phyloP scores from a whole-genome alignment of 2,888 invertebrate genomes.

The Malthinus flaveolus region DNA sequence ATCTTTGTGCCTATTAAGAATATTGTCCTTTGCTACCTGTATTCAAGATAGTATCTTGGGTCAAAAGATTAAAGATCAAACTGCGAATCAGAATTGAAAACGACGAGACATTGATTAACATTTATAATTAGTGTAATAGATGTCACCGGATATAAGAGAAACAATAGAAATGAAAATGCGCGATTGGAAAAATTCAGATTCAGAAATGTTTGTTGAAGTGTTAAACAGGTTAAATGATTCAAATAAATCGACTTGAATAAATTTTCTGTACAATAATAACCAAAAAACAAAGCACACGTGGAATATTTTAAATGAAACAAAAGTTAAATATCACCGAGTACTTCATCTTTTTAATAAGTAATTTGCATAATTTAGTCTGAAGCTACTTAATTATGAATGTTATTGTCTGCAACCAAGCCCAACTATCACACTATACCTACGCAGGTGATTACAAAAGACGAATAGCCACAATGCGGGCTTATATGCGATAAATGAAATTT shows the following conservation, averaged over 20 bases:
- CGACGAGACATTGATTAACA: conserved; percentile 40
- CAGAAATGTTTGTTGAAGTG: not conserved
- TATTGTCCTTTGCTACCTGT: conserved; percentile 27
- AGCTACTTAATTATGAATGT: not conserved
- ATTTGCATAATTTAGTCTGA: conserved; percentile 3
- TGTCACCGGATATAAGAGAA: conserved; percentile 42
- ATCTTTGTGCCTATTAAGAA: conserved; percentile 10
- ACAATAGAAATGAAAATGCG: conserved; percentile 32
- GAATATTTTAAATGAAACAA: no score
- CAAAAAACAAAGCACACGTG: no score
- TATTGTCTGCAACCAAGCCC: conserved; percentile 11
- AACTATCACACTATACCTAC: conserved; percentile 21
- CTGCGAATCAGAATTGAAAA: conserved; percentile 32
- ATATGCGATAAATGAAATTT: conserved; percentile 24
- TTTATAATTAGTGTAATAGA: conserved; percentile 44
- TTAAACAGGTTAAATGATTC: conserved; percentile 10
- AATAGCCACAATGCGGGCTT: conserved; percentile 22
- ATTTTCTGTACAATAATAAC: not conserved
- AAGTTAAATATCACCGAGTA: no score
- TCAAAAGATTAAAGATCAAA: conserved; percentile 52
- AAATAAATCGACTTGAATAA: conserved; percentile 6
- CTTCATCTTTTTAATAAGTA: conserved; percentile 2
- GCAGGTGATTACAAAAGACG: conserved; percentile 24
- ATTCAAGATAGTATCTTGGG: conserved; percentile 36
- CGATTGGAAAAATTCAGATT: conserved; percentile 20